Base-by-base conservation (phyloP, 2,888 invertebrate genomes). In the Volucella bombylans region DNA sequence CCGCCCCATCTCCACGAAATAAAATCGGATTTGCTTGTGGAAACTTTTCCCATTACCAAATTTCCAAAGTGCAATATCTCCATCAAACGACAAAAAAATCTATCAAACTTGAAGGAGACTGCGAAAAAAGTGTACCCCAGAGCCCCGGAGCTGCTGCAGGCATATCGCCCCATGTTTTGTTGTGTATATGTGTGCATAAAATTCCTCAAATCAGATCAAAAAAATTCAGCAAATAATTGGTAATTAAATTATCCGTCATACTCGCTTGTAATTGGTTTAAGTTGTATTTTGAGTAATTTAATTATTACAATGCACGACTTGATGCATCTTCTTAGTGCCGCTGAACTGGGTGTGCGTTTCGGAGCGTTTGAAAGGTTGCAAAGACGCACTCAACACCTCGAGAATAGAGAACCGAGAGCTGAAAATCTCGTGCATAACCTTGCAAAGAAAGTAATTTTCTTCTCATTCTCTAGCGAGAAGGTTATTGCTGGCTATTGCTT, bases 401-500 rank as follows among this genome's bases (percentile, higher is more conserved):
- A 54, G 43, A 55, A 47, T 43, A 52, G 41, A 76, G 54, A 4
- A 31, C 78, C 61, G 39, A 54, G 38, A 55, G 38, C 41, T 43
- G 49, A 76, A 61, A 79, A 83, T 68, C 73, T 80, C 83, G 83
- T 80, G 80, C 83, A 76, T 83, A 80, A 83, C 83, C 83, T 80
- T 83, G 69, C 59, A 31, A 71, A 71, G 69, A 79, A 73, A 78
- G 57, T 69, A 12, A 49, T 23, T 79, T 62, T n/a, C 57, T 15
- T 43, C 43, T 41, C 41, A 23, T 50, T 57, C 15, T 71, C 15
- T 12, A 18, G 18, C 57, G 49, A n/a, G 41, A 59, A 47, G 50
- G 39, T 47, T 57, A 62, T n/a, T 43, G 62, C 54, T 18, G 50
- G 23, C 41, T 57, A 62, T n/a, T 31, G 62, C 54, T 18, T 54